A percentile compares a stretch with the other conserved stretches of the same genome.
Conservation (phyloP, 2,888 invertebrate species). For the Campoletis raptor region DNA sequence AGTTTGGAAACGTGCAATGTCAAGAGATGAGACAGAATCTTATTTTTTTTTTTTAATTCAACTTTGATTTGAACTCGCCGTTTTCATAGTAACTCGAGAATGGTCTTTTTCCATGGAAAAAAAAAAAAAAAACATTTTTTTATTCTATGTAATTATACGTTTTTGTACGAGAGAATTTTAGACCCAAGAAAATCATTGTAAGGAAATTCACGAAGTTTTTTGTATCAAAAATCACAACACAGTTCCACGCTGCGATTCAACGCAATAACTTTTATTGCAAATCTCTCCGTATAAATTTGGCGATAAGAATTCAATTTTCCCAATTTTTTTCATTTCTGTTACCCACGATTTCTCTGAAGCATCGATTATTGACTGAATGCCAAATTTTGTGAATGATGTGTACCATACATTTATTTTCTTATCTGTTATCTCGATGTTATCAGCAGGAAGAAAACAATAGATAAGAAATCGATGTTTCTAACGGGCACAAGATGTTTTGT, state of each 20-base stretch:
- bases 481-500: neutral
- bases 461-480: neutral
- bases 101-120: neutral
- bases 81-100: neutral
- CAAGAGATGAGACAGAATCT: neutral
- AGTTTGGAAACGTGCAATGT: neutral
- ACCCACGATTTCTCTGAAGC: neutral
- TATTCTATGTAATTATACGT: neutral
- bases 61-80: neutral
- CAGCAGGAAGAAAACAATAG: neutral
- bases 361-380: neutral
- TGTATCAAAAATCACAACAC: no score
- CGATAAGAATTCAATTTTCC: neutral
- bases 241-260: no score
- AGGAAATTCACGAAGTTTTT: no score
- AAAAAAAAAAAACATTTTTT: neutral
- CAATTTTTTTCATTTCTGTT: neutral
- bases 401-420: neutral
- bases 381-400: neutral
- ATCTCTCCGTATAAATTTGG: neutral
- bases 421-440: neutral
- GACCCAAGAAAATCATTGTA: no score
- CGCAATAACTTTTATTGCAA: no score
- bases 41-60: neutral
- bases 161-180: no score